Conservation (phyloP, 2,888 invertebrate species). For the Conchocele bisecta region DNA sequence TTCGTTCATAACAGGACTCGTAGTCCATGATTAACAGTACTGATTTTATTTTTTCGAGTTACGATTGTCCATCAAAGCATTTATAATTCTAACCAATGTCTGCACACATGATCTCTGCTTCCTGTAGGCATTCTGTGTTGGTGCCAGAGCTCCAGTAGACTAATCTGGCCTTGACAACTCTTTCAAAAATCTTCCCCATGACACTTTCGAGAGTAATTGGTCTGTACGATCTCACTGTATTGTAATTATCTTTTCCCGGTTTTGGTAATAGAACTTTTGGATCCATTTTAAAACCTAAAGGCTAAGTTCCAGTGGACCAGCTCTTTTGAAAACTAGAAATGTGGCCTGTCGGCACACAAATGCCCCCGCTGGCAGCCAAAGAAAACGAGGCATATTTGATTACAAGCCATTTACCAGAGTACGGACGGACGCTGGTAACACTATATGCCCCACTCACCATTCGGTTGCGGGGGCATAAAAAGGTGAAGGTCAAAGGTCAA, state of each 20-base stretch:
- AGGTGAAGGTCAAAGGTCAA: too few relatives aligned
- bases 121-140: conserved; percentile 3
- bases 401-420: too few relatives aligned
- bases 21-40: conserved; percentile 4
- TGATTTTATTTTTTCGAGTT: too few relatives aligned
- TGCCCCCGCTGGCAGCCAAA: too few relatives aligned
- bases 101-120: conserved; percentile 10
- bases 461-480: too few relatives aligned
- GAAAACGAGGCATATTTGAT: too few relatives aligned
- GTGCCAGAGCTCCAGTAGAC: background rate
- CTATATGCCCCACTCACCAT: too few relatives aligned
- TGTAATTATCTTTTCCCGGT: conserved; percentile 13
- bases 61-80: background rate
- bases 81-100: background rate
- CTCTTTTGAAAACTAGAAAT: background rate
- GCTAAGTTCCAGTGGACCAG: background rate
- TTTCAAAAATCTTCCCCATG: conserved; percentile 11
- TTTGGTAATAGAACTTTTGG: conserved; percentile 14
- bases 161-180: background rate
- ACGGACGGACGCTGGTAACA: too few relatives aligned
- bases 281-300: conserved; percentile 4
- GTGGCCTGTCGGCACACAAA: too few relatives aligned
- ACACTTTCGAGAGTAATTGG: conserved; percentile 15
- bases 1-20: conserved; percentile 16
- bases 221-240: conserved; percentile 5